Conservation (phyloP, 2,888 invertebrate genomes). For the Trachelus troglodyta region DNA sequence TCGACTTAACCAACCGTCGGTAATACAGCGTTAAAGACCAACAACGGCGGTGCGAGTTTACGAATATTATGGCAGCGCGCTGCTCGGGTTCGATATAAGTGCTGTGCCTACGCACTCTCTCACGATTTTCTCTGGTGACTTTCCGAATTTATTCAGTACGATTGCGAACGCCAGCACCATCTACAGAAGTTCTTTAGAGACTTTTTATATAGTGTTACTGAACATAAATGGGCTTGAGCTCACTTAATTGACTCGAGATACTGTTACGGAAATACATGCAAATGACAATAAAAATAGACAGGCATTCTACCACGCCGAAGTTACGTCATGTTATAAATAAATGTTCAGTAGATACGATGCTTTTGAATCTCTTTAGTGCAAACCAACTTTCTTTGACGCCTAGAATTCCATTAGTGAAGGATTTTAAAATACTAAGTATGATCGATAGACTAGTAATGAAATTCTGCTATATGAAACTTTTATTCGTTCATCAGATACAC, state of each 20-base stretch:
- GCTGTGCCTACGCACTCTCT: too few species aligned
- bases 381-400: background rate
- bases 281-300: background rate
- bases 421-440: background rate
- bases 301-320: background rate
- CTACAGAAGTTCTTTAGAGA: background rate
- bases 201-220: background rate
- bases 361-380: background rate
- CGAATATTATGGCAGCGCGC: background rate
- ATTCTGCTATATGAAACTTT: background rate
- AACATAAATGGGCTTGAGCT: background rate
- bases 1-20: slow-evolving; percentile 16
- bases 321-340: background rate
- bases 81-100: too few species aligned
- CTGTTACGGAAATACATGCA: background rate
- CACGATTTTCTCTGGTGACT: background rate
- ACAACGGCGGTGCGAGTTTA: background rate
- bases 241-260: background rate
- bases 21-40: background rate
- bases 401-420: background rate
- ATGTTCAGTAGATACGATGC: background rate
- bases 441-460: background rate
- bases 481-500: background rate
- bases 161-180: background rate
- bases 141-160: background rate